Percentiles rank a stretch among this genome's conserved stretches.
These are phyloP conservation scores for Tachystola acroxantha DNA, from an alignment of 2,888 invertebrate species.

Conservation along the genomic window DNA sequence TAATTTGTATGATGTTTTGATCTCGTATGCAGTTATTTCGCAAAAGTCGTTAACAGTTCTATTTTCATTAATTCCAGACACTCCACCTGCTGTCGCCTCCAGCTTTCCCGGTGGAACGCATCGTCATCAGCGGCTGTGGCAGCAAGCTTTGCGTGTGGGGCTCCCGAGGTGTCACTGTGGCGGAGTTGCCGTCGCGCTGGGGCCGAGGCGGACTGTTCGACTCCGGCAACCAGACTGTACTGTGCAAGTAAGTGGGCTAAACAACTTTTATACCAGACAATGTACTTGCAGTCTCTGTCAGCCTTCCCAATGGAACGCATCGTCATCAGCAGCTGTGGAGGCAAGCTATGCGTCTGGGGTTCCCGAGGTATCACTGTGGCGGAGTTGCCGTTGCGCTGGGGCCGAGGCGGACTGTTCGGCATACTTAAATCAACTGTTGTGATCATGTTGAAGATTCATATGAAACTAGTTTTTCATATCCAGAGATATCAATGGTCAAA, in stretches of 20 bases:
- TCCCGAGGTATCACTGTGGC: conserved; percentile 83
- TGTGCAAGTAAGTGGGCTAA: conserved; percentile 88
- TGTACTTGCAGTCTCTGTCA: conserved; percentile 83
- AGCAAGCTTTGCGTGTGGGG: conserved; percentile 85
- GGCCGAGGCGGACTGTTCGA: conserved; percentile 83
- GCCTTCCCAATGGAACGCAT: conserved; percentile 83
- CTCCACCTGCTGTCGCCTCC: conserved; percentile 83
- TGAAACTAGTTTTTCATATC: too few relatives aligned
- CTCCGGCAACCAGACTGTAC: conserved; percentile 81
- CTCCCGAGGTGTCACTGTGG: conserved; percentile 81
- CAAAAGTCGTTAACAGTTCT: too few relatives aligned
- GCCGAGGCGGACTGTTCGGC: conserved; percentile 82
- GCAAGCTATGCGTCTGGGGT: conserved; percentile 83
- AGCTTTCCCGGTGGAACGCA: conserved; percentile 81
- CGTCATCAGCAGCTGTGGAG: conserved; percentile 81
- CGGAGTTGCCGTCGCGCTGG: conserved; percentile 85
- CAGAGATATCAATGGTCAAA: too few relatives aligned
- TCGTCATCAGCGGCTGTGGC: conserved; percentile 82
- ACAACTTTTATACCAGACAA: conserved; percentile 77
- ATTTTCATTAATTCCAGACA: conserved; percentile 69
- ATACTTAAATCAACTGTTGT: too few relatives aligned
- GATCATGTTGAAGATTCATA: too few relatives aligned
- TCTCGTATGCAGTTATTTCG: too few relatives aligned
- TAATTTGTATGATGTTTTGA: too few relatives aligned
- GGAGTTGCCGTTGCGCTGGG: conserved; percentile 85